Evolutionary conservation across 2,888 invertebrate species (phyloP), one percentile per base, ranked within the genome.

Genomic region (Lycia hirtaria): DNA sequence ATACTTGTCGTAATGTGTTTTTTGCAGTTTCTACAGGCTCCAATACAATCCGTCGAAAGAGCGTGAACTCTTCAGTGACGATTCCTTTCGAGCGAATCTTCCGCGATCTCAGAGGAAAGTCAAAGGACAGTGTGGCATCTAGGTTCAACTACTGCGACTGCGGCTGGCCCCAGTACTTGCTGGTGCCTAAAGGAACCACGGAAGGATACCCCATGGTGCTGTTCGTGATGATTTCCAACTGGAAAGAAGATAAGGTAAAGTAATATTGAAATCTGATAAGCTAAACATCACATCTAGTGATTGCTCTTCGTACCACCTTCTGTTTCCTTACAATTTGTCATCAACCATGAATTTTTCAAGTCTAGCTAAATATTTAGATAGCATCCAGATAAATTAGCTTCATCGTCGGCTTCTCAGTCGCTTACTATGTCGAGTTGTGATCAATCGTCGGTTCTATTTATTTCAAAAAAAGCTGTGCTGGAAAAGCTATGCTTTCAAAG

Each of bases 191-290:
- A 15, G 41, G 41, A 15, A 41, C 5, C 15, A 14, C 9, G 9
- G 15, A 26, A 7, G 41, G 41, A 0, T 41, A 26, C 15, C 26
- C 24, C 6, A 12, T 41, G 10, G 41, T 26, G 15, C 2, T 26
- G 9, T 26, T 41, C 14, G 41, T 26, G 15, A 41, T 94, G 26
- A 15, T 41, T 41, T 15, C 41, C 41, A 41, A 24, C 24, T 41
- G 41, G 41, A 15, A 41, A 9, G 41, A 41, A 4, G 41, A 41
- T 15, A 41, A 26, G 41, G 41, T 26, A 3, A n/a, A n/a, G n/a
- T n/a, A n/a, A n/a, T n/a, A n/a, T n/a, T n/a, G n/a, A n/a, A n/a
- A n/a, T n/a, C n/a, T n/a, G n/a, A n/a, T n/a, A n/a, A n/a, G n/a
- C n/a, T n/a, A n/a, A n/a, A n/a, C n/a, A n/a, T n/a, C n/a, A n/a